phyloP scores from a whole-genome alignment of 2,888 invertebrate species.

The Urechis unicinctus region DNA sequence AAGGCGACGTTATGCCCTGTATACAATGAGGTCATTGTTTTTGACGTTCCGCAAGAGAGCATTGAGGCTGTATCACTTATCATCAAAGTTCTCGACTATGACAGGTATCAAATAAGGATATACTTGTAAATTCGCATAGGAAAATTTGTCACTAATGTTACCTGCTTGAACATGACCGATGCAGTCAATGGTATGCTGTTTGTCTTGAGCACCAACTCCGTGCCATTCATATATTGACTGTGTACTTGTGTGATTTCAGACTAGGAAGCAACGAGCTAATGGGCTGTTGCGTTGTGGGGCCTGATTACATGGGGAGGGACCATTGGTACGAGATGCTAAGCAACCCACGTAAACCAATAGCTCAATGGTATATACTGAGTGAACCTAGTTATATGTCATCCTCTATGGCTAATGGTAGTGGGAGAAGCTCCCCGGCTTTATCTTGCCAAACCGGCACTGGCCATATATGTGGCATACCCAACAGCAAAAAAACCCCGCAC shows the following conservation, averaged over 20 bases:
- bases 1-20: slow-evolving; percentile 80
- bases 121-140: too few species aligned
- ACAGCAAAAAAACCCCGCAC: too few species aligned
- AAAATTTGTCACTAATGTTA: too few species aligned
- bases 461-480: too few species aligned
- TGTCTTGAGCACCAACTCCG: too few species aligned
- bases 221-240: too few species aligned
- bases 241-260: slow-evolving; percentile 52
- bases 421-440: too few species aligned
- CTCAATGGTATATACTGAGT: slow-evolving; percentile 75
- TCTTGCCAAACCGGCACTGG: too few species aligned
- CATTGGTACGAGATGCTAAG: slow-evolving; percentile 82
- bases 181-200: too few species aligned
- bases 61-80: slow-evolving; percentile 71
- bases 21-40: slow-evolving; percentile 88
- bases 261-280: slow-evolving; percentile 81
- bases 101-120: slow-evolving; percentile 58
- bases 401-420: too few species aligned
- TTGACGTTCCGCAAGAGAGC: slow-evolving; percentile 79
- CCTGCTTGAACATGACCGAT: too few species aligned
- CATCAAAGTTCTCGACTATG: slow-evolving; percentile 82
- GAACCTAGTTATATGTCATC: too few species aligned
- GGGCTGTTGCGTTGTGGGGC: slow-evolving; percentile 74
- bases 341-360: slow-evolving; percentile 73
- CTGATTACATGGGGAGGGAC: slow-evolving; percentile 63